Base-by-base conservation (phyloP, 2,113 vertebrate species). In the Gymnarchus niloticus region DNA sequence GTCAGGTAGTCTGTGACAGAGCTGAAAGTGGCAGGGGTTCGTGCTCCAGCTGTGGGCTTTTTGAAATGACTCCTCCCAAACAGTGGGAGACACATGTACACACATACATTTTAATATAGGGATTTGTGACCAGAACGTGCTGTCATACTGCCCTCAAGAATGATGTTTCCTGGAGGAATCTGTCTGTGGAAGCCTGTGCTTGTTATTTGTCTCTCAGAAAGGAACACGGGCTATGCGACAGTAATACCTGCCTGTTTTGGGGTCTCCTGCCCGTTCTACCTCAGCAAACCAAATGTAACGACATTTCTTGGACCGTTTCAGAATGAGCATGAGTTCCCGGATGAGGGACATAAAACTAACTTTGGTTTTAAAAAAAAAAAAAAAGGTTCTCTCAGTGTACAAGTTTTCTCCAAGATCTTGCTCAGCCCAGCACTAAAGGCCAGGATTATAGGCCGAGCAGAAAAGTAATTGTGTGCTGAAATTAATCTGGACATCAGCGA, bases 401-500 rank as follows among this genome's bases (percentile, higher is more conserved):
- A 56, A 6, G 23, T n/a, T 77, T 56, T 8, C 76, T 57, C 44
- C 49, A 83, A 56, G 88, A 81, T 87, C 85, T 73, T 81, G 25
- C 54, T 83, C 51, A 73, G 28, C 41, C 65, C 23, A 54, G 73
- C 81, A 87, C 86, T 88, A 87, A 93, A 93, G 88, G 88, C 87
- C 87, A 88, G 87, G 85, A 92, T 90, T 89, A 89, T 88, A 90
- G 88, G 89, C 81, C 51, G 87, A 84, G 83, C 85, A 83, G 82
- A 86, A 87, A 89, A 86, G 87, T 88, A 91, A 91, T 86, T 54
- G 86, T 88, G 87, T 90, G 87, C 87, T 89, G 91, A 89, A 92
- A 93, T 93, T 92, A 92, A 92, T 94, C 87, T 87, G 81, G 86
- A 90, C 93, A 91, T 92, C 91, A 91, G 85, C 91, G 91, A 91